Evolutionary conservation across 2,797 vertebrate species (phyloP).

Genomic region (Pseudochirops cupreus): DNA sequence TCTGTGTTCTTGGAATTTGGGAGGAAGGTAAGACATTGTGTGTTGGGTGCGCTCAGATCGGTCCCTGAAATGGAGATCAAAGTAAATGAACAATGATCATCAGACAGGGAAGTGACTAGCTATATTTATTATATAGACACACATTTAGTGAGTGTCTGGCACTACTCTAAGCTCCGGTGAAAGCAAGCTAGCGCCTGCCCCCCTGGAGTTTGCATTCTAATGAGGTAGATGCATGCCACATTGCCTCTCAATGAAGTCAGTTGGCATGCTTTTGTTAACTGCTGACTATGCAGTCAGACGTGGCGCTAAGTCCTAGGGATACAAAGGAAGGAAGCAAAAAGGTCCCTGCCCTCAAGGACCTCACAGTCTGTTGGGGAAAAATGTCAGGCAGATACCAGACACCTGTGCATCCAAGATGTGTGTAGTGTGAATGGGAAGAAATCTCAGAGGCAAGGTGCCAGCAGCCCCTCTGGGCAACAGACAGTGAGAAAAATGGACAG

Average conservation of each 20-base stretch:
- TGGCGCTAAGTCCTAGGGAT: not conserved
- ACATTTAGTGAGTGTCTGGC: not conserved
- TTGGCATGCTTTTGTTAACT: not conserved
- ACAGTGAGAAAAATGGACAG: no score
- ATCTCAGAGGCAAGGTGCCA: no score
- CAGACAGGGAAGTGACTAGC: not conserved
- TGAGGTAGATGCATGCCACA: not conserved
- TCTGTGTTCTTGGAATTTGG: not conserved
- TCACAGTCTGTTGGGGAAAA: not conserved
- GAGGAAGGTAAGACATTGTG: not conserved
- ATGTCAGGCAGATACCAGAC: not conserved
- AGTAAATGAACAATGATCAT: not conserved
- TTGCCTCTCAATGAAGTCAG: not conserved
- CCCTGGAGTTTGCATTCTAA: not conserved
- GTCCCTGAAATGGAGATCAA: not conserved
- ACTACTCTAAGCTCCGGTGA: not conserved
- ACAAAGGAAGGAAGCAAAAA: not conserved
- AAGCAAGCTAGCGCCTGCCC: not conserved
- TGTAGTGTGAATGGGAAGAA: not conserved
- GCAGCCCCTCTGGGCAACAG: no score
- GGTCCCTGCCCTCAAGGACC: not conserved
- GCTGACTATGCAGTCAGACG: not conserved
- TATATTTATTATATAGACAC: not conserved
- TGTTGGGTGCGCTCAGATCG: no score
- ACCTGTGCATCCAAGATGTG: not conserved